A percentile compares a stretch with the other conserved stretches of the same genome.
phyloP scores from a whole-genome alignment of 2,888 invertebrate species.

The Allacma fusca region DNA sequence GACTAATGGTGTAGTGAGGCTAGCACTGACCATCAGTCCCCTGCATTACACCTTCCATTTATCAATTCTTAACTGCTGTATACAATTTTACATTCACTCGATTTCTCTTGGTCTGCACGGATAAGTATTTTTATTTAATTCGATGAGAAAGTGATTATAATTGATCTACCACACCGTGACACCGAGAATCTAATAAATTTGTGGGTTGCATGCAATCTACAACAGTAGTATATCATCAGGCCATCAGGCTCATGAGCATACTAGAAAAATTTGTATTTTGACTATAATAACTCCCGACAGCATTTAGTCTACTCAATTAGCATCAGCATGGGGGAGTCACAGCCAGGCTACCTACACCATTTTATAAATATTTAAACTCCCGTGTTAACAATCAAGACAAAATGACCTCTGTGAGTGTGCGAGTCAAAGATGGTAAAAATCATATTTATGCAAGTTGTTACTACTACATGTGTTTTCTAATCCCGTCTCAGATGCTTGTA shows the following conservation, averaged over 20 bases:
- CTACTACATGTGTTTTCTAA: no score
- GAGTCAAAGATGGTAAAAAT: not conserved
- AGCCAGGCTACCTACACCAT: not conserved
- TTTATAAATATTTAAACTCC: slow-evolving; percentile 10
- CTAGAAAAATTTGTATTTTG: not conserved
- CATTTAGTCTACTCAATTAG: not conserved
- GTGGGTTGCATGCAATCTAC: no score
- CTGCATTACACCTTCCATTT: not conserved
- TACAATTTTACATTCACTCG: not conserved
- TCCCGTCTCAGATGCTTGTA: no score
- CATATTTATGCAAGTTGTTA: no score
- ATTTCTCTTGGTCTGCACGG: not conserved
- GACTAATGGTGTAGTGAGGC: not conserved
- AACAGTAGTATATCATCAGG: not conserved
- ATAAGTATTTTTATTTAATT: not conserved
- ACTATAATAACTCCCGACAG: not conserved
- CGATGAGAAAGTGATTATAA: slow-evolving; percentile 12
- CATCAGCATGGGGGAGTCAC: not conserved
- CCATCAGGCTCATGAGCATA: not conserved
- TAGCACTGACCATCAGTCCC: not conserved
- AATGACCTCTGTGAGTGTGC: not conserved
- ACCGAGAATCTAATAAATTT: no score
- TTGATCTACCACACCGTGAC: not conserved
- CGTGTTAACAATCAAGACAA: not conserved
- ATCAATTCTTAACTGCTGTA: not conserved